Base-by-base conservation (phyloP, 1,140 invertebrate species). In the Drosophila leontia region DNA sequence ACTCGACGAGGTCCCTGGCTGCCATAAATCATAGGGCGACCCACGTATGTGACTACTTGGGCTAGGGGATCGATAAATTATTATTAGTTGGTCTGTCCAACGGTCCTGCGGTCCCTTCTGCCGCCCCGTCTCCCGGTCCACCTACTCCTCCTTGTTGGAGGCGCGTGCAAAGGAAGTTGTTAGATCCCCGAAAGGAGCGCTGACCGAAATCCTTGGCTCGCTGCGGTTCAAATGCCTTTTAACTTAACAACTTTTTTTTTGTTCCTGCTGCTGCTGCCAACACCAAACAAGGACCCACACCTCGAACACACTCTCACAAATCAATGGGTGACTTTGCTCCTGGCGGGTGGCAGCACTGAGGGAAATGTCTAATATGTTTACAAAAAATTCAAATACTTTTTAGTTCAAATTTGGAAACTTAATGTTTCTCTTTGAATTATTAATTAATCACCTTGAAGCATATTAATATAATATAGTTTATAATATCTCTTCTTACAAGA, bases 51-150 rank as follows among this genome's bases (percentile, higher is more conserved):
- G 85, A 82, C 81, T 85, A 90, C 86, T 82, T 90, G 78, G 80
- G 85, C 85, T 90, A 74, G 86, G 86, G 85, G 86, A 90, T 91
- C 90, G 88, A 91, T 91, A 91, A 91, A 91, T 91, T 91, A 91
- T 91, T 91, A 91, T 91, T 91, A 91, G 88, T 91, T 90, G 80
- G 79, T 78, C 80, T 47, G 72, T 60, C 75, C 77, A 59, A 44
- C 19, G 45, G 62, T 56, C 45, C 53, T 41, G 17, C 35, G 29
- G 17, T n/a, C 41, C 45, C 45, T 37, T 34, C 32, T 34, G 6
- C n/a, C 42, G 5, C 42, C 19, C 50, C 45, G 55, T n/a, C 13
- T 39, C 17, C 53, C 39, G 26, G 47, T 19, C 57, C 47, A 60
- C 57, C 62, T 23, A 55, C 61, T 75, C 42, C 48, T 51, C 62